These are phyloP conservation scores for Nemopilema nomurai DNA, from an alignment of 30 jellyfish, hydroid and myxozoan species.

Conservation along the genomic window DNA sequence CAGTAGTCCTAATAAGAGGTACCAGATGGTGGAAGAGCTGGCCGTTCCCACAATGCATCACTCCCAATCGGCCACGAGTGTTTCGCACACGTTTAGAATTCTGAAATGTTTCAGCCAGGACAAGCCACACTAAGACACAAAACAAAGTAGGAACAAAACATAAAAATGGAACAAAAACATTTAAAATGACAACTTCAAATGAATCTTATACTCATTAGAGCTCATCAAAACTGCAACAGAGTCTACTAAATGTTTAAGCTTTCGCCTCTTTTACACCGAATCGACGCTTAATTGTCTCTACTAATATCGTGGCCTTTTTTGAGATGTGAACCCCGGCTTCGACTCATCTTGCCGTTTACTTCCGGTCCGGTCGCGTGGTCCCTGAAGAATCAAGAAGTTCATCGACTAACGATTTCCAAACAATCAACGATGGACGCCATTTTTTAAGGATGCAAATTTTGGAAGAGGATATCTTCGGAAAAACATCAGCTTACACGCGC, in stretches of 20 bases:
- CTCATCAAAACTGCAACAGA: background rate
- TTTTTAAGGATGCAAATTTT: background rate
- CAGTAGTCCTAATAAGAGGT: background rate
- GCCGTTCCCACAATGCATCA: background rate
- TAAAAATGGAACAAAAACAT: background rate
- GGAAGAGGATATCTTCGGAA: background rate
- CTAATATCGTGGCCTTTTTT: constrained; percentile 47
- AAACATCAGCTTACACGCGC: background rate
- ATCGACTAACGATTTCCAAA: constrained; percentile 8
- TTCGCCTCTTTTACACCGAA: background rate
- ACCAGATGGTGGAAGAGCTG: background rate
- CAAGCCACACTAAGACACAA: background rate
- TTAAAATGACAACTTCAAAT: background rate
- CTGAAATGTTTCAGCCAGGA: background rate
- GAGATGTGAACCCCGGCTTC: constrained; percentile 43
- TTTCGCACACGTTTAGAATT: no score
- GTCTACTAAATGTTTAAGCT: background rate
- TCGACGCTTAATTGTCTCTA: background rate
- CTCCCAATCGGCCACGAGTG: background rate
- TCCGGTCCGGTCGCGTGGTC: constrained; percentile 47
- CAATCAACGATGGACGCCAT: background rate
- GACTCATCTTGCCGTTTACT: constrained; percentile 49
- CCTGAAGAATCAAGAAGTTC: constrained; percentile 23
- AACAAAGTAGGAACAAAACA: background rate
- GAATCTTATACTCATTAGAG: background rate